A percentile compares a stretch with the other conserved stretches of the same genome.
Conservation (phyloP, 2,888 invertebrate species). For the Epinotia nisella region DNA sequence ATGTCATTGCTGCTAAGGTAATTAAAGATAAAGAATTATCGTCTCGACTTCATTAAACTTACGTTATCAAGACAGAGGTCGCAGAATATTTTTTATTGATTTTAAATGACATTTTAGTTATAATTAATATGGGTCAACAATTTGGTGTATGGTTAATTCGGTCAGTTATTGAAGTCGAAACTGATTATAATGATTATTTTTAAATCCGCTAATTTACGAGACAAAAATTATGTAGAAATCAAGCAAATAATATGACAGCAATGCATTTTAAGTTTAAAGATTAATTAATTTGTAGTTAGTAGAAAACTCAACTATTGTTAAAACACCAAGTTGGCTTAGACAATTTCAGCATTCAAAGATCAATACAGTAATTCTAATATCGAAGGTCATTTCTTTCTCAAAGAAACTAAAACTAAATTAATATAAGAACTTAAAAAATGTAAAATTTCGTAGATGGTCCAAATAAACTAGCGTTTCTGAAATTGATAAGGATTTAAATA, state of each 20-base stretch:
- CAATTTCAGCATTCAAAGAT: neutral
- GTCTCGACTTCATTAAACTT: slow-evolving; percentile 26
- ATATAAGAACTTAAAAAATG: slow-evolving; percentile 36
- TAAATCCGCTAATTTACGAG: neutral
- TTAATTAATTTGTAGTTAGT: neutral
- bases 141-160: slow-evolving; percentile 7
- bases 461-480: slow-evolving; percentile 36
- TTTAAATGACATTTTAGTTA: slow-evolving; percentile 14
- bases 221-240: too few relatives aligned
- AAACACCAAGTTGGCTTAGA: neutral
- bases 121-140: slow-evolving; percentile 33
- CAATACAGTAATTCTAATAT: neutral
- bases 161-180: slow-evolving; percentile 23
- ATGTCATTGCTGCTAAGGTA: slow-evolving; percentile 55
- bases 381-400: neutral
- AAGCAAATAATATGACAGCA: neutral
- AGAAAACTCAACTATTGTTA: neutral
- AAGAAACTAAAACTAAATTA: slow-evolving; percentile 32
- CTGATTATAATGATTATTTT: slow-evolving; percentile 26
- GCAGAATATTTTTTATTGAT: slow-evolving; percentile 22
- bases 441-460: slow-evolving; percentile 24
- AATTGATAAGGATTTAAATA: slow-evolving; percentile 36
- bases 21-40: slow-evolving; percentile 43
- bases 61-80: slow-evolving; percentile 35
- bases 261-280: neutral